Evolutionary conservation across 2,113 vertebrate species (phyloP).

Genomic region (Sinosuthora webbiana): DNA sequence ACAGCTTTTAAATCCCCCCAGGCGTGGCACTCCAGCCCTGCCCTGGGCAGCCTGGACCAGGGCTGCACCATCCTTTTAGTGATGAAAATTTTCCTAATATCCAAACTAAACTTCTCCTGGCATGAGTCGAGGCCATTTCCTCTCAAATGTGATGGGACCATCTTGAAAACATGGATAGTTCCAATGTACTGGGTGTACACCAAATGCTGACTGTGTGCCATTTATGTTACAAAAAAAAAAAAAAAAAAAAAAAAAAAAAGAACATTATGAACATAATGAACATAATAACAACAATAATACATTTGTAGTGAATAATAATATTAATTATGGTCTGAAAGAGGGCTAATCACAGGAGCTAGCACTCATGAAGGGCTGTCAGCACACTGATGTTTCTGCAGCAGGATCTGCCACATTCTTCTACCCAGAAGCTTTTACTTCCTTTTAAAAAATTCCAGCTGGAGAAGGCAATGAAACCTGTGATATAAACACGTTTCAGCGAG

Average conservation of each 20-base stretch:
- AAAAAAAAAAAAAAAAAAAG: not conserved
- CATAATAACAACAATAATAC: not conserved
- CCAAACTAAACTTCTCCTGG: not conserved
- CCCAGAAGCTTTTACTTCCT: not conserved
- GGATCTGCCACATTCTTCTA: not conserved
- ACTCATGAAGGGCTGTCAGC: not conserved
- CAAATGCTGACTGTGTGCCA: not conserved
- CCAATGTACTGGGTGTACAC: rapidly evolving
- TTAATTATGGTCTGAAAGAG: not conserved
- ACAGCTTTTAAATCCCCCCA: not conserved
- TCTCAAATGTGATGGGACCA: not conserved
- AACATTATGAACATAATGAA: not conserved
- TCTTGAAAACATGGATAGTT: not conserved
- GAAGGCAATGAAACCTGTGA: not conserved
- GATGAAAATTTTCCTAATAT: not conserved
- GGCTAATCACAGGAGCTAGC: not conserved
- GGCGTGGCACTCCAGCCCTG: not conserved
- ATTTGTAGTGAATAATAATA: not conserved
- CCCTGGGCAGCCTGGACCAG: not conserved
- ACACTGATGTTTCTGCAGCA: not conserved
- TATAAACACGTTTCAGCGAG: rapidly evolving
- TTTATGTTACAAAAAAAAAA: not conserved
- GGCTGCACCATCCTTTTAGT: not conserved
- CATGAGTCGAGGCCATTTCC: not conserved
- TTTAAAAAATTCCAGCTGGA: not conserved